Evolutionary conservation across 53 echinoderm and acorn worm species (phyloP).

Genomic region (Mesocentrotus franciscanus): DNA sequence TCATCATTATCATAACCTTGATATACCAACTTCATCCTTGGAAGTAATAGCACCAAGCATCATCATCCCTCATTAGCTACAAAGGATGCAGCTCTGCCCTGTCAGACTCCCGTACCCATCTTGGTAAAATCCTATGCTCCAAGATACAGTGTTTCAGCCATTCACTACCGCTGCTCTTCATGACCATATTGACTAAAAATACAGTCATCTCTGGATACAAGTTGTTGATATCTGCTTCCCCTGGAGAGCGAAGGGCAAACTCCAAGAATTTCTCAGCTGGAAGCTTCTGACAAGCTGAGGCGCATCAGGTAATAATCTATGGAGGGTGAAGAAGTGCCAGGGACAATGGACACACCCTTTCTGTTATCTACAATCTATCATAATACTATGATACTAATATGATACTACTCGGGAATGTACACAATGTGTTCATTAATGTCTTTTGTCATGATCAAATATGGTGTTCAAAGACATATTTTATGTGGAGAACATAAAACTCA

Average conservation of each 20-base stretch:
- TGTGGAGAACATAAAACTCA: too few relatives aligned
- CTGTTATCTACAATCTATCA: not conserved
- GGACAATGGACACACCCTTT: not conserved
- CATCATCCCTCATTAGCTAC: not conserved
- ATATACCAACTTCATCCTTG: not conserved
- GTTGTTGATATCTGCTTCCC: slow-evolving; percentile 18
- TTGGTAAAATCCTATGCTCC: not conserved
- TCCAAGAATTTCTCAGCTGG: slow-evolving; percentile 27
- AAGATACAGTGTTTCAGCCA: not conserved
- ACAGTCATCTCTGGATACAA: not conserved
- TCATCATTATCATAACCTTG: not conserved
- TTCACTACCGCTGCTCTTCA: not conserved
- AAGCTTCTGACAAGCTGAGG: not conserved
- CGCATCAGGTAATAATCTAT: not conserved
- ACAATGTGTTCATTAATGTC: too few relatives aligned
- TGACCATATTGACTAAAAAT: slow-evolving; percentile 23
- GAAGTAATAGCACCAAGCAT: not conserved
- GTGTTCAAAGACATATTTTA: too few relatives aligned
- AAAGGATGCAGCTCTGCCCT: not conserved
- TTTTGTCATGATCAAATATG: too few relatives aligned
- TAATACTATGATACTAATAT: not conserved
- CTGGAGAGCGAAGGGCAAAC: slow-evolving; percentile 7
- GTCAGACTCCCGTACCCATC: not conserved
- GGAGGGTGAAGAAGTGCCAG: not conserved
- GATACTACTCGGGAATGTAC: too few relatives aligned